A percentile compares a stretch with the other conserved stretches of the same genome.
Evolutionary conservation across 1,140 invertebrate species (phyloP).

Genomic region (Stratiolaelaps scimitus): DNA sequence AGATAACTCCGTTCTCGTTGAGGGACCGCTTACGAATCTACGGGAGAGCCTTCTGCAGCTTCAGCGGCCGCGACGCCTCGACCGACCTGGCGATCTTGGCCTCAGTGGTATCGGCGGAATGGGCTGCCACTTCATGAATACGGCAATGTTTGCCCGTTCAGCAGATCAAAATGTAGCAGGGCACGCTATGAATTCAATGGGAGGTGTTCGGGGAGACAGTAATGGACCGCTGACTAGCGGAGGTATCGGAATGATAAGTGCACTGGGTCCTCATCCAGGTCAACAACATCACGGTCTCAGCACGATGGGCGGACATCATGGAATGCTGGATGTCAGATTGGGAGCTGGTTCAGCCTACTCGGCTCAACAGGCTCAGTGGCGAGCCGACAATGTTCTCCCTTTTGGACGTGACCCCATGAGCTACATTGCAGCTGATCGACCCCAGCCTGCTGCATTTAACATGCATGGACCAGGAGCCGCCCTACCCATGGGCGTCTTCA

Average conservation of each 20-base stretch:
- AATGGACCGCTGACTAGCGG: too few relatives aligned
- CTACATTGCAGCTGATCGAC: constrained; percentile 12
- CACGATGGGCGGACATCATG: not conserved
- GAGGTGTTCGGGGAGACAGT: too few relatives aligned
- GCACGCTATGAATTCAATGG: too few relatives aligned
- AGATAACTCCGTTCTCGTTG: constrained; percentile 90
- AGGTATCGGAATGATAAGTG: too few relatives aligned
- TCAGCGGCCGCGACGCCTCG: constrained; percentile 76
- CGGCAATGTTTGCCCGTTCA: constrained; percentile 56
- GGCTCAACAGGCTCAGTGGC: constrained; percentile 23
- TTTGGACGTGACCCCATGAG: constrained; percentile 5
- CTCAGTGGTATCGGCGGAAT: too few relatives aligned
- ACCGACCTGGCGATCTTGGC: constrained; percentile 80
- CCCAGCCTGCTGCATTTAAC: constrained; percentile 9
- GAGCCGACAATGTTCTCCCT: constrained; percentile 28
- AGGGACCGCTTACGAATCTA: constrained; percentile 91
- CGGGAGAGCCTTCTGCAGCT: constrained; percentile 95
- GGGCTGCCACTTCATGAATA: constrained; percentile 87
- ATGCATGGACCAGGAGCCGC: not conserved
- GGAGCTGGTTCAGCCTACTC: not conserved
- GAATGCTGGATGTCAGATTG: not conserved
- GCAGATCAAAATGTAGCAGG: too few relatives aligned
- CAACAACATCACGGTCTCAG: too few relatives aligned
- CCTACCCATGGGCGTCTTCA: constrained; percentile 15
- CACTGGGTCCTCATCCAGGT: too few relatives aligned